A percentile compares a stretch with the other conserved stretches of the same genome.
phyloP scores from a whole-genome alignment of 1,140 invertebrate genomes.

The Dryas iulia region DNA sequence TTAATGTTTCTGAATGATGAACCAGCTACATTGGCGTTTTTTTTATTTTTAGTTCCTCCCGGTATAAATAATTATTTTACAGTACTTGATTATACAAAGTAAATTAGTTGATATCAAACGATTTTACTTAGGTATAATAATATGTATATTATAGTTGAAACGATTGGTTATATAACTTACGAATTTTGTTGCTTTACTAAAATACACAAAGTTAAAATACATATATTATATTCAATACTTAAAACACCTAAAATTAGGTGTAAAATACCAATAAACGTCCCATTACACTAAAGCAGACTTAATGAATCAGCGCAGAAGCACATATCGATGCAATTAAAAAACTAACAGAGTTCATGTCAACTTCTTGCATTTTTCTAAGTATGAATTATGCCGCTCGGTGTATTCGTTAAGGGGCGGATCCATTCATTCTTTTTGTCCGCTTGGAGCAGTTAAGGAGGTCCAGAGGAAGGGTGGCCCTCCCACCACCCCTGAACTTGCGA shows the following conservation, averaged over 20 bases:
- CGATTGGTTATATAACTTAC: not conserved
- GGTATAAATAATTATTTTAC: not conserved
- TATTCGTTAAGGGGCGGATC: conserved; percentile 79
- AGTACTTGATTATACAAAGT: not conserved
- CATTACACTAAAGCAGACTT: not conserved
- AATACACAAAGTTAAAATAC: not conserved
- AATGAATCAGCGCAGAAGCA: not conserved
- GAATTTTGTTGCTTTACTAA: not conserved
- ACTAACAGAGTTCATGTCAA: conserved; percentile 66
- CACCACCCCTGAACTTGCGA: conserved; percentile 69
- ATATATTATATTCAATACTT: not conserved
- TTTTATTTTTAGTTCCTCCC: not conserved
- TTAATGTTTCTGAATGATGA: conserved; percentile 34
- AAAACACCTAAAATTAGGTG: not conserved
- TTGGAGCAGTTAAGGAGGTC: conserved; percentile 73
- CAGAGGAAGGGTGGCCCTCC: conserved; percentile 48
- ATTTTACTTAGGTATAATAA: not conserved
- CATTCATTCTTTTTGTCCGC: conserved; percentile 79
- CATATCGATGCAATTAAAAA: conserved; percentile 43
- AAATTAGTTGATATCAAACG: not conserved
- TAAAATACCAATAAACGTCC: not conserved
- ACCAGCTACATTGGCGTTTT: not conserved
- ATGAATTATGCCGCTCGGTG: conserved; percentile 79
- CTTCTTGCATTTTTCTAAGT: conserved; percentile 76
- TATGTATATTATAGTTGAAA: not conserved